These are phyloP conservation scores for Podabrus alpinus DNA, from an alignment of 2,888 invertebrate species.

Conservation along the genomic window DNA sequence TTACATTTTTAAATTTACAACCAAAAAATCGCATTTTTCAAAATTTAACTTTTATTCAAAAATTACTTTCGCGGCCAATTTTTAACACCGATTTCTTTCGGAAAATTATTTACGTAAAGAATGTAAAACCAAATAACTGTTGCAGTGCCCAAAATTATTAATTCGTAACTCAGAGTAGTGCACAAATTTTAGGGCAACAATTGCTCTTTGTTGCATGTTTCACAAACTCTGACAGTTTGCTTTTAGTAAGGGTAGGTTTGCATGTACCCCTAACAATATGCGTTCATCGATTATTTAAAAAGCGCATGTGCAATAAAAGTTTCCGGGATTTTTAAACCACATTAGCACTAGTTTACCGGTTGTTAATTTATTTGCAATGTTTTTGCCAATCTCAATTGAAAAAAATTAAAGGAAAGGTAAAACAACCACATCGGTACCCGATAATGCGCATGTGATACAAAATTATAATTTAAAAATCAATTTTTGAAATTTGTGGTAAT, in stretches of 20 bases:
- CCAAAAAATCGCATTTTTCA: background rate
- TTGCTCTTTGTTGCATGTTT: slow-evolving; percentile 41
- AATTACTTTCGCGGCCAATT: background rate
- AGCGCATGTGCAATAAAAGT: slow-evolving; percentile 29
- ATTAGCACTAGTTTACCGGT: background rate
- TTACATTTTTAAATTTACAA: background rate
- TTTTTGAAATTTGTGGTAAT: background rate
- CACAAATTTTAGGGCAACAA: slow-evolving; percentile 26
- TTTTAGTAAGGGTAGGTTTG: slow-evolving; percentile 45
- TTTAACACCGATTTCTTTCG: background rate
- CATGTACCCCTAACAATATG: slow-evolving; percentile 39
- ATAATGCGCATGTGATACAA: background rate
- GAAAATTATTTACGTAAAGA: background rate
- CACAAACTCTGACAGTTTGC: slow-evolving; percentile 43
- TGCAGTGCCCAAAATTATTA: background rate
- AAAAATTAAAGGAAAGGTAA: background rate
- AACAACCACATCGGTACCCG: background rate
- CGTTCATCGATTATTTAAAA: slow-evolving; percentile 32
- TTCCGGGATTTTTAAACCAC: slow-evolving; percentile 28
- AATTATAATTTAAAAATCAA: background rate
- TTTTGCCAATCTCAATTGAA: background rate
- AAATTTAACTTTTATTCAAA: background rate
- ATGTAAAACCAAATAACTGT: background rate
- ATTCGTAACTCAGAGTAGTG: background rate
- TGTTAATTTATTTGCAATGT: background rate